A percentile compares a stretch with the other conserved stretches of the same genome.
Conservation (phyloP, 2,797 vertebrate species). For the Hydrolagus colliei region DNA sequence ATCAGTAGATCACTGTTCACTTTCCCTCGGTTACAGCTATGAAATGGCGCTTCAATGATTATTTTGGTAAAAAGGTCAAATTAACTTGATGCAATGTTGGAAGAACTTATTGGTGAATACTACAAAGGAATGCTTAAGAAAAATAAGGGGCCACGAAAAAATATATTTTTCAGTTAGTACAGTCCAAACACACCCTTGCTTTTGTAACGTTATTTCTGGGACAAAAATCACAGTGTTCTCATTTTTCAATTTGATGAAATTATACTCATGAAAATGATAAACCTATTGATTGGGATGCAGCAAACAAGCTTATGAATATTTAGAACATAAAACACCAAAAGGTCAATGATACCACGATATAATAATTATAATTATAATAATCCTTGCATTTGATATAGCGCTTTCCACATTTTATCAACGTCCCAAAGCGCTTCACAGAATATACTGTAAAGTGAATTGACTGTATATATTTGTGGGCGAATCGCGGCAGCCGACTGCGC, state of each 20-base stretch:
- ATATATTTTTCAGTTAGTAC: neutral
- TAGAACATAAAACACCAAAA: neutral
- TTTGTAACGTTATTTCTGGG: neutral
- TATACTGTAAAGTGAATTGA: no score
- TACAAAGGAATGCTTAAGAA: neutral
- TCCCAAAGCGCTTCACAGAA: no score
- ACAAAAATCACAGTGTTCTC: no score
- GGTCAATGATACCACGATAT: constrained; percentile 5
- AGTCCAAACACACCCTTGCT: neutral
- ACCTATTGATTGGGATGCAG: neutral
- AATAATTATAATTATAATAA: neutral
- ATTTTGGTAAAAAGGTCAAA: neutral
- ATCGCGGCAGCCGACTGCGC: no score
- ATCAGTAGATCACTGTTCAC: no score
- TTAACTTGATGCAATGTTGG: neutral
- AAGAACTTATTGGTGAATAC: neutral
- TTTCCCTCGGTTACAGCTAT: no score
- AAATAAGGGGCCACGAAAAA: neutral
- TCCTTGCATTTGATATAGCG: no score
- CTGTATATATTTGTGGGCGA: no score
- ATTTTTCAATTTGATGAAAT: neutral
- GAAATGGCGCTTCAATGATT: neutral
- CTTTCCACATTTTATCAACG: no score
- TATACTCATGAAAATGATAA: neutral
- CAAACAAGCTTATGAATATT: neutral